A percentile compares a stretch with the other conserved stretches of the same genome.
Evolutionary conservation across 2,797 vertebrate genomes (phyloP).

Genomic region (Aulostomus chinensis): DNA sequence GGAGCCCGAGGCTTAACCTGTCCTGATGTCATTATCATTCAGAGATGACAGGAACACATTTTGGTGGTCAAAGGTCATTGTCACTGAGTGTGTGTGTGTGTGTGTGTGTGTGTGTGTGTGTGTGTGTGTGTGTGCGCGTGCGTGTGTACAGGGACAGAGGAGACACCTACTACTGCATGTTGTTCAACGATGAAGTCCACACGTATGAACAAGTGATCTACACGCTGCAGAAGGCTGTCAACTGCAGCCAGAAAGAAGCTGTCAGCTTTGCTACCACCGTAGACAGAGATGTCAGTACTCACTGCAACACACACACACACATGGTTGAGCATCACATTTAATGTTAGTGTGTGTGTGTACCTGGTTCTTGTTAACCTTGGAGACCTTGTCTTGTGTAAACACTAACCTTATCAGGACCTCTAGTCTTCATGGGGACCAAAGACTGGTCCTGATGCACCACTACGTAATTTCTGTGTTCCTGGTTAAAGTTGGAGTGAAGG

Average conservation of each 20-base stretch:
- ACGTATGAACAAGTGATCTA: conserved; percentile 99
- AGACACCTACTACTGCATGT: conserved; percentile 95
- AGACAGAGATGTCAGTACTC: conserved; percentile 91
- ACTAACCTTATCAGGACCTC: no score
- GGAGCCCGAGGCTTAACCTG: no score
- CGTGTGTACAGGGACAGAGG: conserved; percentile 79
- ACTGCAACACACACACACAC: not conserved
- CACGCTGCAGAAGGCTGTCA: conserved; percentile 96
- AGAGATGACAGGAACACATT: no score
- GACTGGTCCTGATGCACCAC: no score
- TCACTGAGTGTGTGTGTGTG: not conserved
- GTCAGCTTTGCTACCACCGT: conserved; percentile 96
- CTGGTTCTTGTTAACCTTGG: no score
- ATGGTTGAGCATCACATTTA: not conserved
- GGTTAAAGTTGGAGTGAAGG: no score
- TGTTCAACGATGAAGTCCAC: conserved; percentile 98
- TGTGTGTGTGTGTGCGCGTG: not conserved
- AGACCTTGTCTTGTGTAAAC: no score
- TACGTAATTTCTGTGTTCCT: no score
- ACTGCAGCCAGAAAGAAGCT: conserved; percentile 95
- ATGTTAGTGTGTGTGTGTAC: not conserved
- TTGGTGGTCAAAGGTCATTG: not conserved
- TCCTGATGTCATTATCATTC: not conserved
- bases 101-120: not conserved
- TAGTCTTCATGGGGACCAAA: no score